Evolutionary conservation across 2,888 invertebrate genomes (phyloP).

Genomic region (Gymnoscelis rufifasciata): DNA sequence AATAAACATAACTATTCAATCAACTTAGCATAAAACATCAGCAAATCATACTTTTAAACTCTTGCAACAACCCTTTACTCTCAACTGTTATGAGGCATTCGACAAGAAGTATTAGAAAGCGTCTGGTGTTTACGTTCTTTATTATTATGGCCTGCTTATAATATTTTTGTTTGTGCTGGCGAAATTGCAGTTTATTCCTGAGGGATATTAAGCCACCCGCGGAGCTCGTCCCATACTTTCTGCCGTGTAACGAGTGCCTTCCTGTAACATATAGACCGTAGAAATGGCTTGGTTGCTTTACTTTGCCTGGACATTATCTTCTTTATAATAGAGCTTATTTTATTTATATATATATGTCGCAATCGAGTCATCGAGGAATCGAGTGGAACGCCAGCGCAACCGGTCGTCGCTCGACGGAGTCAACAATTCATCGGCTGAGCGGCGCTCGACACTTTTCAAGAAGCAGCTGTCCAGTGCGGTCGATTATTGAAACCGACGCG

Average conservation of each 20-base stretch:
- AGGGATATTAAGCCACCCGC: conserved; percentile 67
- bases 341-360: too few relatives aligned
- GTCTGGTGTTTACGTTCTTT: conserved; percentile 47
- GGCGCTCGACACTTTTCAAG: too few relatives aligned
- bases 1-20: conserved; percentile 15
- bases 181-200: conserved; percentile 69
- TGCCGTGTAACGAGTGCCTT: conserved; percentile 48
- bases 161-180: conserved; percentile 61
- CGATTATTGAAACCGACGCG: too few relatives aligned
- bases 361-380: too few relatives aligned
- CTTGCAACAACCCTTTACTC: conserved; percentile 34
- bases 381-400: too few relatives aligned
- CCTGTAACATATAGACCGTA: conserved; percentile 16
- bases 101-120: conserved; percentile 38
- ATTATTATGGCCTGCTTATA: conserved; percentile 57
- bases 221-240: conserved; percentile 43
- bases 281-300: background rate
- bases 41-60: conserved; percentile 23
- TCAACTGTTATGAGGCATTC: conserved; percentile 51
- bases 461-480: too few relatives aligned
- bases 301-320: too few relatives aligned
- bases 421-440: too few relatives aligned
- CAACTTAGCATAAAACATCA: conserved; percentile 18
- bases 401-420: too few relatives aligned
- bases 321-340: too few relatives aligned